Base-by-base conservation (phyloP, 2,113 vertebrate species). In the Corvus hawaiiensis region DNA sequence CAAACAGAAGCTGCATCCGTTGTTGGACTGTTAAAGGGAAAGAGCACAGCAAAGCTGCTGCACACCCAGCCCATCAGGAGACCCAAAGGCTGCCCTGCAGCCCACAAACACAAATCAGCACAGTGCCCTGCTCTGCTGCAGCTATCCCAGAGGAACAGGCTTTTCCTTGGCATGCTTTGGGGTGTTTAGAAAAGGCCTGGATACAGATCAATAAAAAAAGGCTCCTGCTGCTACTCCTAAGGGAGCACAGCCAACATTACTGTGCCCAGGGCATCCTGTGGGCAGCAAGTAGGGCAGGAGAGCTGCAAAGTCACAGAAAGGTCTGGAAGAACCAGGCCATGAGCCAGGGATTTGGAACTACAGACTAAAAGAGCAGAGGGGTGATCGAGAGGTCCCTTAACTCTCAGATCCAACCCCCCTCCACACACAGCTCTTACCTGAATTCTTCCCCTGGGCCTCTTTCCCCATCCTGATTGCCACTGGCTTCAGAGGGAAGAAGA, bases 401-500 rank as follows among this genome's bases (percentile, higher is more conserved):
- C 19, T 66, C 79, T 19, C 46, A 86, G 23, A 75, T 41, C 43
- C 44, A 74, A 22, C 9, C 10, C 14, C 2, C 3, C 73, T 73
- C 22, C 61, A 74, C 63, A n/a, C 4, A n/a, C 0, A 58, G 16
- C 20, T 49, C 26, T 51, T 41, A 99, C 99, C 99, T 64, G 98
- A 98, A 48, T 98, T 99, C 75, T 99, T 99, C 20, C 99, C 99
- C 4, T 98, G 98, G 32, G 95, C 35, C 1, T 98, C 99, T 86
- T 96, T 98, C n/a, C 97, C 98, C 43, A 99, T 99, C 59, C 99
- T 94, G 87, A 99, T 98, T 14, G 99, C 98, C 61, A 97, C 98
- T 6, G 99, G 99, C 66, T 98, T 99, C 96, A 99, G 97, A 6
- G 99, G 99, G 1, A 98, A 96, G 97, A 99, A 98, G 90, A 99